phyloP scores from a whole-genome alignment of 2,888 invertebrate genomes.

The Lycaena phlaeas region DNA sequence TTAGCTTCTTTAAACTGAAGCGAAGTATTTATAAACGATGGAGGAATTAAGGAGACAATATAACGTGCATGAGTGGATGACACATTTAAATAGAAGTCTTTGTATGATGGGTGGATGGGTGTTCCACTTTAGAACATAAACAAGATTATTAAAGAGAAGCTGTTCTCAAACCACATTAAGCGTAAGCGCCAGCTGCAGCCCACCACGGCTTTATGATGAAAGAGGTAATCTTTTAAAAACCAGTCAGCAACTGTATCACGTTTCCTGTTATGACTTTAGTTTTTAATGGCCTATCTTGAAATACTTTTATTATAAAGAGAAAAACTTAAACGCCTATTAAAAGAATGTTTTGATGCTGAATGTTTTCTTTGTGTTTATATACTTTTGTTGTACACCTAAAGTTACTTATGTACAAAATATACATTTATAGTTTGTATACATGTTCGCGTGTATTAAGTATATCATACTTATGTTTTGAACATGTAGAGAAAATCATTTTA shows the following conservation, averaged over 20 bases:
- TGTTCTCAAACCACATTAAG: slow-evolving; percentile 64
- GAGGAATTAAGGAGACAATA: slow-evolving; percentile 21
- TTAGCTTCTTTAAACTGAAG: slow-evolving; percentile 7
- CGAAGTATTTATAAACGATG: slow-evolving; percentile 15
- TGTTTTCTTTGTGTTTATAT: not conserved
- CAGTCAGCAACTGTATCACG: slow-evolving; percentile 56
- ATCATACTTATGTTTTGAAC: no score
- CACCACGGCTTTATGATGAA: slow-evolving; percentile 64
- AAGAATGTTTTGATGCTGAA: not conserved
- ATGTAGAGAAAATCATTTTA: no score
- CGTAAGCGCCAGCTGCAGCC: slow-evolving; percentile 60
- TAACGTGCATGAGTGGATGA: slow-evolving; percentile 24
- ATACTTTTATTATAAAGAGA: slow-evolving; percentile 53
- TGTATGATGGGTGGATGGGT: slow-evolving; percentile 55
- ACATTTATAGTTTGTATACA: no score
- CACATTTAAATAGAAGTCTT: slow-evolving; percentile 41
- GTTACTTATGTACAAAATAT: no score
- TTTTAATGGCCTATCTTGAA: slow-evolving; percentile 63
- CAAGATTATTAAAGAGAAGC: slow-evolving; percentile 65
- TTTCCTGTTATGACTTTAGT: slow-evolving; percentile 71
- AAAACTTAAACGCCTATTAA: not conserved
- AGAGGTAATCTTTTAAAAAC: slow-evolving; percentile 49
- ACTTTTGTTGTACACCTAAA: no score
- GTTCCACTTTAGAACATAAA: slow-evolving; percentile 63
- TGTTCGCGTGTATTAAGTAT: no score